Conservation (phyloP, 2,888 invertebrate species). For the Athetis lepigone region DNA sequence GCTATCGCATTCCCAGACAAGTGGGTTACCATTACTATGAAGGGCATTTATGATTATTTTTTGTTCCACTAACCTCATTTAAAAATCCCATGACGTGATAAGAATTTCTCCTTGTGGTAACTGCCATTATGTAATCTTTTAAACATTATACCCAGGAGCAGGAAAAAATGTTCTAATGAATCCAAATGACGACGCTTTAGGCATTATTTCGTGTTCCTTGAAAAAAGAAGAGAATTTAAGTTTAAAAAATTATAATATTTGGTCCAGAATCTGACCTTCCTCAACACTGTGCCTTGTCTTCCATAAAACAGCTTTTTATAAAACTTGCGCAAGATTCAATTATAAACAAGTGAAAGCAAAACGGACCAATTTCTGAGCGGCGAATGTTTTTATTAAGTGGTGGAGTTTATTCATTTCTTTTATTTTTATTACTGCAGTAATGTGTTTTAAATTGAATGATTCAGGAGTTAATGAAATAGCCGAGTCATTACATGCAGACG, state of each 20-base stretch:
- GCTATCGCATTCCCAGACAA: constrained; percentile 81
- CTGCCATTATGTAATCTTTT: constrained; percentile 63
- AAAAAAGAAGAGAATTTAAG: not conserved
- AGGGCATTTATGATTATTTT: constrained; percentile 79
- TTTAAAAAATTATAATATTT: constrained; percentile 39
- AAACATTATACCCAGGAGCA: constrained; percentile 56
- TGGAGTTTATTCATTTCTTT: constrained; percentile 33
- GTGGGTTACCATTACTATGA: constrained; percentile 82
- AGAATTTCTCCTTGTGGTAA: constrained; percentile 51
- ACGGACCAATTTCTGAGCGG: constrained; percentile 34
- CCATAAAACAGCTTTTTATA: constrained; percentile 41
- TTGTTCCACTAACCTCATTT: constrained; percentile 85
- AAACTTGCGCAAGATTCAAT: constrained; percentile 49
- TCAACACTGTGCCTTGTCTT: constrained; percentile 48
- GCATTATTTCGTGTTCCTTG: constrained; percentile 17
- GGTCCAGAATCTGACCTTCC: constrained; percentile 59
- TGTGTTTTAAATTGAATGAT: constrained; percentile 57
- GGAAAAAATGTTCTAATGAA: constrained; percentile 54
- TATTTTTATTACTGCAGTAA: constrained; percentile 37
- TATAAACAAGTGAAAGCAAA: constrained; percentile 54
- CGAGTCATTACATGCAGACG: constrained; percentile 16
- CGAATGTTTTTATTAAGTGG: constrained; percentile 43
- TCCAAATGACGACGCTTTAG: constrained; percentile 31
- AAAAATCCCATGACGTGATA: constrained; percentile 57
- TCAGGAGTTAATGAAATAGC: constrained; percentile 26